These are phyloP conservation scores for Cheilosia urbana DNA, from an alignment of 2,888 invertebrate genomes.

Conservation along the genomic window DNA sequence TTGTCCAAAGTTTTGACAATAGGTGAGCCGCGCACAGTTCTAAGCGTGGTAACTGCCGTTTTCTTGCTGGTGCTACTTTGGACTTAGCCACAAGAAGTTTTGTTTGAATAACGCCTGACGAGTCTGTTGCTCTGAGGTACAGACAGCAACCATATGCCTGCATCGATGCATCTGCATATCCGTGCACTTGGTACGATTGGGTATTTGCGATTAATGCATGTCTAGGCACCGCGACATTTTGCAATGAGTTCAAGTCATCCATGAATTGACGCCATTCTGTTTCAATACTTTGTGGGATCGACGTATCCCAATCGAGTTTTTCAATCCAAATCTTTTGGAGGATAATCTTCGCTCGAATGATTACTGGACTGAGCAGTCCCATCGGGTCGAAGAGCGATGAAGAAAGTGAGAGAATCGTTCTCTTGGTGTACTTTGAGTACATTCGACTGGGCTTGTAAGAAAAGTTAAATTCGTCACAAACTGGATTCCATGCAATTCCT, in stretches of 20 bases:
- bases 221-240: conserved; percentile 19
- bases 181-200: conserved; percentile 13
- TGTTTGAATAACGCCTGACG: too few species aligned
- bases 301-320: conserved; percentile 54
- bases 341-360: conserved; percentile 63
- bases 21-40: too few species aligned
- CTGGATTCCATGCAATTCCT: conserved; percentile 18
- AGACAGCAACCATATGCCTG: too few species aligned
- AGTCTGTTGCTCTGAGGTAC: too few species aligned
- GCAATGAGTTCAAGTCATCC: conserved; percentile 1
- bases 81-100: too few species aligned
- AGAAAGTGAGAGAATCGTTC: conserved; percentile 23
- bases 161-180: conserved; percentile 33
- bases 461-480: neutral
- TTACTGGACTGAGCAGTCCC: conserved; percentile 61
- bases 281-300: conserved; percentile 15
- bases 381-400: conserved; percentile 62
- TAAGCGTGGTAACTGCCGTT: too few species aligned
- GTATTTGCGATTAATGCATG: conserved; percentile 9
- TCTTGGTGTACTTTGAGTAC: too few species aligned
- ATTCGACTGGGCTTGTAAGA: neutral
- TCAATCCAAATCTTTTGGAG: conserved; percentile 64
- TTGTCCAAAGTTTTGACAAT: too few species aligned
- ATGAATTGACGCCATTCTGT: conserved; percentile 30
- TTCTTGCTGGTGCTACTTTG: too few species aligned